These are phyloP conservation scores for Muntiacus reevesi DNA, from an alignment of 2,113 vertebrate species.

Conservation along the genomic window DNA sequence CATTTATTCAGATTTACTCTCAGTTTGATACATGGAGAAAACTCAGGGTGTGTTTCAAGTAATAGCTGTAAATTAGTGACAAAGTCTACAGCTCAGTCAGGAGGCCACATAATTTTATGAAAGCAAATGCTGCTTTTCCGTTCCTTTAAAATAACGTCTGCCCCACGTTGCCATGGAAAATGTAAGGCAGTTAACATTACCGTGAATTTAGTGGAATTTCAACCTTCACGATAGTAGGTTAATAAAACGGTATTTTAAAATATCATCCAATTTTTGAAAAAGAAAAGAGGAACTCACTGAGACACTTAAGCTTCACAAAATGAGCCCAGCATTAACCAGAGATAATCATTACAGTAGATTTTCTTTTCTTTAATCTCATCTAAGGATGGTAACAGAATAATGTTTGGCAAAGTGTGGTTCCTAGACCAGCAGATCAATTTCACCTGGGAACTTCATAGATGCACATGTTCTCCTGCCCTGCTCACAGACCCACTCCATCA, in stretches of 20 bases:
- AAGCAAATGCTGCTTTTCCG: neutral
- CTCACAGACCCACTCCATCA: neutral
- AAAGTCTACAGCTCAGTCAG: slow-evolving; percentile 6
- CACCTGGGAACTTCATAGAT: neutral
- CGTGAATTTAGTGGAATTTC: neutral
- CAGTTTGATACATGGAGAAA: neutral
- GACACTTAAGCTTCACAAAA: neutral
- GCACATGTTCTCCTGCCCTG: neutral
- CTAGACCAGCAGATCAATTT: neutral
- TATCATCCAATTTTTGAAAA: neutral
- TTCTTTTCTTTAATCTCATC: neutral
- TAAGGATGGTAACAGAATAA: neutral
- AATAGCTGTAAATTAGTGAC: slow-evolving; percentile 13
- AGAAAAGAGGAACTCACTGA: neutral
- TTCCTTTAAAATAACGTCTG: neutral
- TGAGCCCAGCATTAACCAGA: neutral
- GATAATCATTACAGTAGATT: neutral
- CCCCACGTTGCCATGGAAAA: neutral
- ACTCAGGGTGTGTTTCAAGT: neutral
- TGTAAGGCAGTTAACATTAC: neutral
- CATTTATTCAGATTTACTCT: neutral
- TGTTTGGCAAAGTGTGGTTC: neutral
- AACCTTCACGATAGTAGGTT: neutral
- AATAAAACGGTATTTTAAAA: neutral
- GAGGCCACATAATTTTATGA: neutral